phyloP scores from a whole-genome alignment of 2,113 vertebrate species.

The Microtus ochrogaster region DNA sequence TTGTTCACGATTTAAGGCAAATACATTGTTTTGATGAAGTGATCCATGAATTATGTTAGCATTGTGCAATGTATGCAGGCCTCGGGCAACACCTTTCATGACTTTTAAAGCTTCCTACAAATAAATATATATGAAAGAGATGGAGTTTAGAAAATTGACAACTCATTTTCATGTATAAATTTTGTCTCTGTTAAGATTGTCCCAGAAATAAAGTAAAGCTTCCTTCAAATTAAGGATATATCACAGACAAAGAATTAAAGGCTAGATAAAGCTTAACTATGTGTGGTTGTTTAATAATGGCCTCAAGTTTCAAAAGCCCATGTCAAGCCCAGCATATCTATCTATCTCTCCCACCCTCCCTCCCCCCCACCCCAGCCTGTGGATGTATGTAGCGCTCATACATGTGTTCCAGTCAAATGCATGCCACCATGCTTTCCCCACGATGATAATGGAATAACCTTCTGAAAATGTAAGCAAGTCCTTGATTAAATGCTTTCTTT shows the following conservation, averaged over 20 bases:
- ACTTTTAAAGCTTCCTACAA: slow-evolving; percentile 88
- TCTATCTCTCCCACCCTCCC: too few species aligned
- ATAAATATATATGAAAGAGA: slow-evolving; percentile 62
- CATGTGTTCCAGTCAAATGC: too few species aligned
- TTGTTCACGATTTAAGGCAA: slow-evolving; percentile 88
- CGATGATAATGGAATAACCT: too few species aligned
- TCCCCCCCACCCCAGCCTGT: too few species aligned
- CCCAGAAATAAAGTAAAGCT: slow-evolving; percentile 30
- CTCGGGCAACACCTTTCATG: slow-evolving; percentile 90
- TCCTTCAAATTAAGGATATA: slow-evolving; percentile 50
- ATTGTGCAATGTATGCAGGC: slow-evolving; percentile 86
- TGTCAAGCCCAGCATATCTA: too few species aligned
- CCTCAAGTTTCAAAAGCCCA: too few species aligned
- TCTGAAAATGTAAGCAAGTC: too few species aligned
- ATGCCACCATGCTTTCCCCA: too few species aligned
- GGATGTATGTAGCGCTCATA: too few species aligned
- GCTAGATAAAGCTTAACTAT: background rate
- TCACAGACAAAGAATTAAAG: slow-evolving; percentile 10
- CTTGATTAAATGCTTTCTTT: too few species aligned
- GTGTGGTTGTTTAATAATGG: background rate
- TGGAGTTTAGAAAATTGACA: slow-evolving; percentile 41
- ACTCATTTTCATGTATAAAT: slow-evolving; percentile 26
- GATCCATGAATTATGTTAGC: slow-evolving; percentile 88
- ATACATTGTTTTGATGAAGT: slow-evolving; percentile 90
- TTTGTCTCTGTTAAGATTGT: slow-evolving; percentile 42